phyloP scores from a whole-genome alignment of 2,797 vertebrate genomes.

The Xyrichtys novacula region DNA sequence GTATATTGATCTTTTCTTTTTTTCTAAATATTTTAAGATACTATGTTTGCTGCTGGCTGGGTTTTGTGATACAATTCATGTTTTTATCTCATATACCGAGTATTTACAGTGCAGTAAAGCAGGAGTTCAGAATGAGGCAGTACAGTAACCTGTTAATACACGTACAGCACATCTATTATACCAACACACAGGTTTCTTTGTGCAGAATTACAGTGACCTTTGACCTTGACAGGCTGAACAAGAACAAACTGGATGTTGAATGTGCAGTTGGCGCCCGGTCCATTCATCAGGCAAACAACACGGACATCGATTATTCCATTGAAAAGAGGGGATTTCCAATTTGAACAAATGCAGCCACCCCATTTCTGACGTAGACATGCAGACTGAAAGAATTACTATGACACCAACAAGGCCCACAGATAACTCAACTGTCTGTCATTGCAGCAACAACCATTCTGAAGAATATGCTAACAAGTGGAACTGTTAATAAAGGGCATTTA shows the following conservation, averaged over 20 bases:
- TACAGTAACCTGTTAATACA: too few species aligned
- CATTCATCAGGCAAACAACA: slow-evolving; percentile 31
- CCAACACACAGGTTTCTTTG: too few species aligned
- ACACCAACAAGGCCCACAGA: background rate
- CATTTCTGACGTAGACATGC: slow-evolving; percentile 28
- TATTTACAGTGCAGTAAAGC: background rate
- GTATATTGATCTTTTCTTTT: background rate
- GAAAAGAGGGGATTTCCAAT: slow-evolving; percentile 51
- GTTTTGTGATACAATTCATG: background rate
- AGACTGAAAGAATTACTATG: slow-evolving; percentile 6
- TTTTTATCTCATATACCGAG: background rate
- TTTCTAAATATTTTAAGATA: too few species aligned
- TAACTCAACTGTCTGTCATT: background rate
- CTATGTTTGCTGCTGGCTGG: too few species aligned
- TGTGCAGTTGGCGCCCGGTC: slow-evolving; percentile 26
- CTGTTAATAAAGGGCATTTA: too few species aligned
- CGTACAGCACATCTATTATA: too few species aligned
- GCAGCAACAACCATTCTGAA: too few species aligned
- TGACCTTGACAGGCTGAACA: slow-evolving; percentile 3
- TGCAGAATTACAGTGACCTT: background rate
- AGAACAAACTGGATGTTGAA: slow-evolving; percentile 6
- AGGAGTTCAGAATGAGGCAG: background rate
- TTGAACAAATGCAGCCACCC: slow-evolving; percentile 13
- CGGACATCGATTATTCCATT: slow-evolving; percentile 35
- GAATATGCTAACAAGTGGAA: too few species aligned